Conservation (phyloP, 2,113 vertebrate species). For the Buteo buteo region DNA sequence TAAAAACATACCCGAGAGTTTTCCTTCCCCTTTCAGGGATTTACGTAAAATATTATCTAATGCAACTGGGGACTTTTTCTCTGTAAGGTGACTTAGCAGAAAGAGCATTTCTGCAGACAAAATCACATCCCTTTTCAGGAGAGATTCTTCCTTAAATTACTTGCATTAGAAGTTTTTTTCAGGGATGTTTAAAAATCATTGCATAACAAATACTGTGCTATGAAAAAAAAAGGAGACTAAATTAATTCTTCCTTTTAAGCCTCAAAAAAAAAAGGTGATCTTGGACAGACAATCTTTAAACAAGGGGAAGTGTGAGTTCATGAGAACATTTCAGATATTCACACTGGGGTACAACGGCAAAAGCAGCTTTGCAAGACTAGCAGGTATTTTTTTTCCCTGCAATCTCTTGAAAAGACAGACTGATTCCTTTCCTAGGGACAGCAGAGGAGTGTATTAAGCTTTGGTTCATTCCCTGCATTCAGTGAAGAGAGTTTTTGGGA, state of each 20-base stretch:
- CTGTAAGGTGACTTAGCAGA: conserved; percentile 51
- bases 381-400: conserved; percentile 20
- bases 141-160: background rate
- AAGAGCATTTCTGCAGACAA: conserved; percentile 9
- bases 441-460: conserved; percentile 22
- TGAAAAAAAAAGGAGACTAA: background rate
- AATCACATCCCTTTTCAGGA: background rate
- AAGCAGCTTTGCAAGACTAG: background rate
- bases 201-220: background rate
- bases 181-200: conserved; percentile 3
- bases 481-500: conserved; percentile 43
- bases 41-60: background rate
- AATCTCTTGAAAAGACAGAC: conserved; percentile 19
- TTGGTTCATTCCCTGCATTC: conserved; percentile 40
- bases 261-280: background rate
- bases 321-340: background rate
- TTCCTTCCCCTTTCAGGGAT: background rate
- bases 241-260: background rate
- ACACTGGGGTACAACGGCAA: background rate
- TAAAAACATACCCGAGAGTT: background rate
- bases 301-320: background rate
- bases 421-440: conserved; percentile 18
- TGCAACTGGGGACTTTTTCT: background rate
- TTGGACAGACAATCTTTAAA: background rate
- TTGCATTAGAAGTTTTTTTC: background rate